These are phyloP conservation scores for Aethina tumida DNA, from an alignment of 1,140 invertebrate genomes.

Conservation along the genomic window DNA sequence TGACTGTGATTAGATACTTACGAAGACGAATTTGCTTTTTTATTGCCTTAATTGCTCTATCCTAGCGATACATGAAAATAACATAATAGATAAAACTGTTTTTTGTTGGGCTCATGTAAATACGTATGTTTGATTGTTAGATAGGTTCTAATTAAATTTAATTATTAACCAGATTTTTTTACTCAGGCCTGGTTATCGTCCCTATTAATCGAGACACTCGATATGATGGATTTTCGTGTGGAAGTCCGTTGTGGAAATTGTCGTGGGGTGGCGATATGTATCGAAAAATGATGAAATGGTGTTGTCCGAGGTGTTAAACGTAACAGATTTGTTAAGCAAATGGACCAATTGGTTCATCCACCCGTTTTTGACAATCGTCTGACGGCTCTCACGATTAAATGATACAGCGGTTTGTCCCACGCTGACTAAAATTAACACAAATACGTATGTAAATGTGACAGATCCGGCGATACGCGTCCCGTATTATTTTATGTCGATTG, in stretches of 20 bases:
- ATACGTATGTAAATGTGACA: too few species aligned
- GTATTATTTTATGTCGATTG: too few species aligned
- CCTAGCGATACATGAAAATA: neutral
- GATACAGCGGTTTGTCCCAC: too few species aligned
- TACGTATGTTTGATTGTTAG: neutral
- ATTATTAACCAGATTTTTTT: conserved; percentile 1
- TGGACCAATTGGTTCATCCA: too few species aligned
- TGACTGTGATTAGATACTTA: neutral
- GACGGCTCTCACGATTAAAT: too few species aligned
- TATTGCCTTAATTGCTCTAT: conserved; percentile 12
- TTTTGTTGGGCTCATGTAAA: conserved; percentile 3
- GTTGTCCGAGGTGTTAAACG: conserved; percentile 18
- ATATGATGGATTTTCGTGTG: conserved; percentile 13
- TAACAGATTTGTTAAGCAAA: conserved; percentile 20
- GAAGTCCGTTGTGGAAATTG: conserved; percentile 9
- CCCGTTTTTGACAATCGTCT: too few species aligned
- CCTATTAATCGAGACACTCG: conserved; percentile 3
- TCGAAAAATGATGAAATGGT: conserved; percentile 14
- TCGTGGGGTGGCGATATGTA: conserved; percentile 15
- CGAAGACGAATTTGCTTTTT: conserved; percentile 7
- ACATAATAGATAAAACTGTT: neutral
- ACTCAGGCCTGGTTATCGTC: too few species aligned
- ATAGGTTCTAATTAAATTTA: neutral
- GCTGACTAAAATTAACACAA: too few species aligned
- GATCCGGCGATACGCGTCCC: too few species aligned